Evolutionary conservation across 2,113 vertebrate genomes (phyloP).

Genomic region (Colaptes auratus): DNA sequence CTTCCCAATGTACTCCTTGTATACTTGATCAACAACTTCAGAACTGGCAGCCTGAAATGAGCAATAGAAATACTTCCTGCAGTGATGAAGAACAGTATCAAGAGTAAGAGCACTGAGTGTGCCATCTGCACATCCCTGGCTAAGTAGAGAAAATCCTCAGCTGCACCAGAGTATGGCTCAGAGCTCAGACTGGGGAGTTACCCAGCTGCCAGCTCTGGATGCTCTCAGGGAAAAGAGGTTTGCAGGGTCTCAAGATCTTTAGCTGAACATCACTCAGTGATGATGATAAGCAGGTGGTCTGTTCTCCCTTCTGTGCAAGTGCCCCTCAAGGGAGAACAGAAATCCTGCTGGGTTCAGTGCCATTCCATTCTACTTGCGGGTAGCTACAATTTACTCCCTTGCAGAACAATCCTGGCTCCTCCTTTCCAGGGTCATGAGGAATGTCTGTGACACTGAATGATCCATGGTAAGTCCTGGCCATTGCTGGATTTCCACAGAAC

Average conservation of each 20-base stretch:
- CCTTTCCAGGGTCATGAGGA: background rate
- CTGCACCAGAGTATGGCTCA: background rate
- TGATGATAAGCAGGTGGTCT: background rate
- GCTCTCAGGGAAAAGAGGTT: background rate
- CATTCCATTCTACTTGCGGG: background rate
- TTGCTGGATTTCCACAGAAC: too few species aligned
- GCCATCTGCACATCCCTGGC: background rate
- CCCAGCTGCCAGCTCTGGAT: background rate
- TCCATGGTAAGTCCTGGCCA: background rate
- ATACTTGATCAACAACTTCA: background rate
- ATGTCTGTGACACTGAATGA: background rate
- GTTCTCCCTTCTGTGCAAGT: too few species aligned
- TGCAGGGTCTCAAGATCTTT: background rate
- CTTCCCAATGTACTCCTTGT: constrained; percentile 70
- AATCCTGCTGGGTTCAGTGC: background rate
- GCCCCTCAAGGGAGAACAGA: background rate
- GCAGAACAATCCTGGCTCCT: background rate
- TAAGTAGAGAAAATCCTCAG: background rate
- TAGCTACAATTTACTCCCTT: background rate
- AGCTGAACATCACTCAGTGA: background rate
- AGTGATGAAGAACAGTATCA: too few species aligned
- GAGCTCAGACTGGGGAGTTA: background rate
- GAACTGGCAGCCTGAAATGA: background rate
- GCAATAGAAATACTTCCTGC: background rate
- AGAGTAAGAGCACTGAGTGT: background rate